Base-by-base conservation (phyloP, 37 sponge, comb jelly and placozoan genomes). In the Bolinopsis microptera region DNA sequence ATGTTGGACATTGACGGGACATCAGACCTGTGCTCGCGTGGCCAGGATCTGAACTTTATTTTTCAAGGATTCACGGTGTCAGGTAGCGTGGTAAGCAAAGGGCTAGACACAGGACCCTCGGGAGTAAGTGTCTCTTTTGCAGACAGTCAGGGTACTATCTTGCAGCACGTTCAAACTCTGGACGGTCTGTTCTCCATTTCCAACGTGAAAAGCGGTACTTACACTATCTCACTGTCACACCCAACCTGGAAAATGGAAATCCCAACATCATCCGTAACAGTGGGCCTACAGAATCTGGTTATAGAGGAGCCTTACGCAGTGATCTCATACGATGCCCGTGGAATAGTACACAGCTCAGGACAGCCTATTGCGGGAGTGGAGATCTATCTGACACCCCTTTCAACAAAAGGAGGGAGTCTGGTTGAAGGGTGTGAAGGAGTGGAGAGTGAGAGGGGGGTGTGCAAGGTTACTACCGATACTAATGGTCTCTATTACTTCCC, bases 11-110 rank as follows among this genome's bases (percentile, higher is more conserved):
- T 98, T n/a, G 96, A 98, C 76, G 98, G 96, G 3, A 37, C 26
- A 30, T 96, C 92, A 33, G 98, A 98, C 69, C 92, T 69, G 38
- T 98, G 98, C 92, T 96, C 95, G 76, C 39, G 69, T 31, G 94
- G 94, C 35, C 93, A 95, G n/a, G 97, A 98, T 90, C 94, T 98
- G 23, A 93, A 95, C 82, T 98, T 98, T 93, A 86, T 93, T 21
- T 97, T 96, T 77, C 21, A 94, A 13, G 98, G 98, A 0, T 96
- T 97, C 69, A 37, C 97, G 13, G 82, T 96, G 0, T 69, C 39
- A 77, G 98, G 98, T 1, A 94, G 95, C 93, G 98, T 96, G 82
- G 37, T 34, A 28, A 92, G 93, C 39, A 76, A 40, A 18, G 95
- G 95, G 2, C 39, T 69, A 25, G 69, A 90, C 28, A 28, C 0